Evolutionary conservation across 2,888 invertebrate genomes (phyloP).

Genomic region (Spialia ferax): DNA sequence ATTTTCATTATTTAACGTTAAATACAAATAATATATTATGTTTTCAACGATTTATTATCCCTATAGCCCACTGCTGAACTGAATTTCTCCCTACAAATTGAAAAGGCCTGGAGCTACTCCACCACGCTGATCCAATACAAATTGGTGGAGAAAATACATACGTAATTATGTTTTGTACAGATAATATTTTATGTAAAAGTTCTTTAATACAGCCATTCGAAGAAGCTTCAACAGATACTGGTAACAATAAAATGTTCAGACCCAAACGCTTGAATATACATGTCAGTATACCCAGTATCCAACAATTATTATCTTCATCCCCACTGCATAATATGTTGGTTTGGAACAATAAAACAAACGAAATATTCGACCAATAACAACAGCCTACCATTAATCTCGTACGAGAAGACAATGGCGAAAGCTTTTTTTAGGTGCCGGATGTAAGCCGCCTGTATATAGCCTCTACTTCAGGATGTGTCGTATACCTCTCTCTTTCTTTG

Average conservation of each 20-base stretch:
- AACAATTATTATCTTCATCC: constrained; percentile 25
- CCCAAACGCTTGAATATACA: not conserved
- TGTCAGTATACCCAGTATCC: not conserved
- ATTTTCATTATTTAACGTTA: too few relatives aligned
- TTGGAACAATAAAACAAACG: constrained; percentile 38
- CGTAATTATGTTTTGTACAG: too few relatives aligned
- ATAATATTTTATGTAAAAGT: too few relatives aligned
- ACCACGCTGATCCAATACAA: too few relatives aligned
- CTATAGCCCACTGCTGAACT: too few relatives aligned
- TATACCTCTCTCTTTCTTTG: constrained; percentile 51
- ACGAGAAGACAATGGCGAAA: constrained; percentile 60
- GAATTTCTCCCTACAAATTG: too few relatives aligned
- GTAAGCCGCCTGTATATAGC: constrained; percentile 67
- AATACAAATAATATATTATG: too few relatives aligned
- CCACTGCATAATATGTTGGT: constrained; percentile 41
- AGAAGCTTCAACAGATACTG: not conserved
- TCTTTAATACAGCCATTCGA: not conserved
- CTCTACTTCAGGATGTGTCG: constrained; percentile 52
- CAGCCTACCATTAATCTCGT: constrained; percentile 54
- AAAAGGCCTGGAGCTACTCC: too few relatives aligned
- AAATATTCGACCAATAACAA: constrained; percentile 55
- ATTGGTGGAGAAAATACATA: too few relatives aligned
- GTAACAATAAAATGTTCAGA: not conserved
- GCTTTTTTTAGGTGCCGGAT: constrained; percentile 81
- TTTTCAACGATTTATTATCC: too few relatives aligned